Evolutionary conservation across 2,113 vertebrate genomes (phyloP).

Genomic region (Pagrus major): DNA sequence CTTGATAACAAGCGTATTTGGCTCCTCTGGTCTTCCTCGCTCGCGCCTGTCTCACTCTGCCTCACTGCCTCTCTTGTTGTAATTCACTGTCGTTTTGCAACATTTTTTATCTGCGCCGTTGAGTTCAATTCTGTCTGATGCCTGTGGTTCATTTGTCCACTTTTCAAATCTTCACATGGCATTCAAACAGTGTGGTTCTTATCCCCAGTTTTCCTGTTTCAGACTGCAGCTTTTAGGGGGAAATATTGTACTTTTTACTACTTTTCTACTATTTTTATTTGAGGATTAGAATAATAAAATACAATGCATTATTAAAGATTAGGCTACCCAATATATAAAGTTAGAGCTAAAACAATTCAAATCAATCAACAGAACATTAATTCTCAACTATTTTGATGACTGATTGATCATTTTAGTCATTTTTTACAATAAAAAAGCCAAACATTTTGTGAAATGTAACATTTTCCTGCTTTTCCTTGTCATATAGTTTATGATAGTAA

Average conservation of each 20-base stretch:
- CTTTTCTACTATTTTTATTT: not conserved
- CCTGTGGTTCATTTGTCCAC: constrained; percentile 11
- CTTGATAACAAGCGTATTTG: constrained; percentile 62
- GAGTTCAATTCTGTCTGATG: constrained; percentile 23
- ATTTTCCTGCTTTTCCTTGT: not conserved
- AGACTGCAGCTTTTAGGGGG: not conserved
- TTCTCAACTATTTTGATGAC: not conserved
- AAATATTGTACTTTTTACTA: not conserved
- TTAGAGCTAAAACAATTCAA: not conserved
- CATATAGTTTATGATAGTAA: not conserved
- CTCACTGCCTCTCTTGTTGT: constrained; percentile 34
- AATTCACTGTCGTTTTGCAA: constrained; percentile 40
- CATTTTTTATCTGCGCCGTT: constrained; percentile 37
- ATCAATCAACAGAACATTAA: not conserved
- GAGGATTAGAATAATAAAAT: not conserved
- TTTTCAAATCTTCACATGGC: constrained; percentile 28
- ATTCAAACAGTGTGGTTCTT: not conserved
- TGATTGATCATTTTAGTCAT: not conserved
- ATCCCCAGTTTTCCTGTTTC: not conserved
- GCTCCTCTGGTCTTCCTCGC: constrained; percentile 9
- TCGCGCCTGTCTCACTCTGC: constrained; percentile 16
- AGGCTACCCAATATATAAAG: not conserved
- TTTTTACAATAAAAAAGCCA: not conserved
- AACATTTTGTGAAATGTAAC: not conserved
- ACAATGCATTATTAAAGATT: too few species aligned